Evolutionary conservation across 2,797 vertebrate genomes (phyloP).

Genomic region (Smutsia gigantea): DNA sequence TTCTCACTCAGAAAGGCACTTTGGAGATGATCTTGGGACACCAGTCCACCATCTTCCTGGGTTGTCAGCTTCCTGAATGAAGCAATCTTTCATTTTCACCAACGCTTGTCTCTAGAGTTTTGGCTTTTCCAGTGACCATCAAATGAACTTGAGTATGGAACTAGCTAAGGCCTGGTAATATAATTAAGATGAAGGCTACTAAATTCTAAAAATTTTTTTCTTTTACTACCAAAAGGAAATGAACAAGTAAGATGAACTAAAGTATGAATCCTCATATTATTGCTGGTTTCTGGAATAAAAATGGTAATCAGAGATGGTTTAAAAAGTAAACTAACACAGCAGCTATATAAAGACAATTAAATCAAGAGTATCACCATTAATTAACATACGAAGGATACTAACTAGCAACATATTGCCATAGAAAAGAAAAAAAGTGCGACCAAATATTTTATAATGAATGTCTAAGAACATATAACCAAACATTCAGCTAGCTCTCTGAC

Average conservation of each 20-base stretch:
- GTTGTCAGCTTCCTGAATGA: no score
- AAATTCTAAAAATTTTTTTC: neutral
- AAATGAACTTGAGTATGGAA: no score
- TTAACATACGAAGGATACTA: neutral
- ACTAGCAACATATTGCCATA: neutral
- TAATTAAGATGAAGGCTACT: neutral
- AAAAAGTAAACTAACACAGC: neutral
- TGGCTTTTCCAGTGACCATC: no score
- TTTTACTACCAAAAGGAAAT: neutral
- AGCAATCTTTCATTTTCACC: no score
- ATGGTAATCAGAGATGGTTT: neutral
- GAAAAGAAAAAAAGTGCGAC: neutral
- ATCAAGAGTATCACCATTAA: neutral
- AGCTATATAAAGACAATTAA: neutral
- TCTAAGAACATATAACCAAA: neutral
- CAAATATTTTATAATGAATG: neutral
- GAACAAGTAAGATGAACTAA: neutral
- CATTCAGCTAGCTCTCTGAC: neutral
- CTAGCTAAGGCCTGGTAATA: neutral
- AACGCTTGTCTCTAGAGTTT: no score
- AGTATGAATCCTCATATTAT: neutral
- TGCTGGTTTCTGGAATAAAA: neutral
- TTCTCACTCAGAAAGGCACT: no score
- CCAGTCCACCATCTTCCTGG: no score
- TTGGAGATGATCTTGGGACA: no score